Conservation (phyloP, 2,888 invertebrate species). For the Drosophila rubida region DNA sequence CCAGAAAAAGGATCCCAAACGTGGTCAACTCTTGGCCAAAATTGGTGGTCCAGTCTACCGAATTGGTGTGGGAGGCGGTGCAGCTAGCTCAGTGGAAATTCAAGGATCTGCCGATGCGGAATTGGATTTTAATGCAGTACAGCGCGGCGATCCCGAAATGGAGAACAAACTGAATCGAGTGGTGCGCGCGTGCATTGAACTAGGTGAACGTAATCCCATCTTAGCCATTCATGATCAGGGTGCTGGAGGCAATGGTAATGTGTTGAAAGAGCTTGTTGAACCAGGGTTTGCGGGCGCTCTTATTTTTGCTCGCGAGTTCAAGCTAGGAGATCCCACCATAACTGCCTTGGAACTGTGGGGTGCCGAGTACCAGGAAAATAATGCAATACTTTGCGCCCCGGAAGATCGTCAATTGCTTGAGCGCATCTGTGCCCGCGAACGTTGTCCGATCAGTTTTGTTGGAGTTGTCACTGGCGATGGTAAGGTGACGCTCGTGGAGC, state of each 20-base stretch:
- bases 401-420: slow-evolving; percentile 88
- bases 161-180: slow-evolving; percentile 98
- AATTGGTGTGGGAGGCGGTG: slow-evolving; percentile 99
- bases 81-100: slow-evolving; percentile 97
- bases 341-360: slow-evolving; percentile 98
- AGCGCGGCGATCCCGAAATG: slow-evolving; percentile 98
- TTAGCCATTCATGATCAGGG: slow-evolving; percentile 99
- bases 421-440: slow-evolving; percentile 93
- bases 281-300: slow-evolving; percentile 93
- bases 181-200: slow-evolving; percentile 95
- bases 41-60: slow-evolving; percentile 98
- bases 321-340: slow-evolving; percentile 97
- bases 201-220: slow-evolving; percentile 93
- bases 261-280: slow-evolving; percentile 97
- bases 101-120: slow-evolving; percentile 95
- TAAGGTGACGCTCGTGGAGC: slow-evolving; percentile 89
- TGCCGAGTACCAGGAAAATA: slow-evolving; percentile 98
- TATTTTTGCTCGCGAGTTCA: slow-evolving; percentile 93
- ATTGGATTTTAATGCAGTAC: slow-evolving; percentile 98
- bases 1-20: slow-evolving; percentile 90
- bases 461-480: slow-evolving; percentile 96
- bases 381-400: slow-evolving; percentile 93
- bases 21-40: slow-evolving; percentile 96
- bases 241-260: slow-evolving; percentile 99
- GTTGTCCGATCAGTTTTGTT: slow-evolving; percentile 96